Conservation (phyloP, 2,113 vertebrate species). For the Mustelus asterias region DNA sequence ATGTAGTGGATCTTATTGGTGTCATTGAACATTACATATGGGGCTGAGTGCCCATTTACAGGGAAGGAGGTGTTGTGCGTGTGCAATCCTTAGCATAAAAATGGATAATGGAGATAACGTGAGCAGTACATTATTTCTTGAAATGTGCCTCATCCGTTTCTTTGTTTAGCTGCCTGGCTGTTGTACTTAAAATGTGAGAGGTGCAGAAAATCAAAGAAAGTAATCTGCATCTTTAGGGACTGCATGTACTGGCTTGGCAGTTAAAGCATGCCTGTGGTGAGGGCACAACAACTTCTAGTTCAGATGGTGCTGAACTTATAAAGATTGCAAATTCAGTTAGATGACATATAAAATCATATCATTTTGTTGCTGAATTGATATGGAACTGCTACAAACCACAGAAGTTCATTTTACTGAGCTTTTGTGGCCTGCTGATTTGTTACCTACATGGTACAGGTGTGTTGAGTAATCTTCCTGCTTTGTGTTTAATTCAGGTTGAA, state of each 20-base stretch:
- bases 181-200: no score
- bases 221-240: not conserved
- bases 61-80: not conserved
- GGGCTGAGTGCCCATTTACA: not conserved
- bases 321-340: not conserved
- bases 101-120: not conserved
- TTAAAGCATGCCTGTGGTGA: not conserved
- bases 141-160: not conserved
- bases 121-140: not conserved
- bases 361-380: not conserved
- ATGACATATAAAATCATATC: not conserved
- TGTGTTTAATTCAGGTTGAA: not conserved
- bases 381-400: not conserved
- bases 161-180: not conserved
- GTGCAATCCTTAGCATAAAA: not conserved
- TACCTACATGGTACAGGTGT: not conserved
- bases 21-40: not conserved
- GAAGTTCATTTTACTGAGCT: not conserved
- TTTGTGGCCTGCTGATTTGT: not conserved
- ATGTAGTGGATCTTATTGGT: not conserved
- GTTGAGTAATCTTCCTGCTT: not conserved
- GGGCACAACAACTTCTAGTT: not conserved
- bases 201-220: not conserved
- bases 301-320: not conserved
- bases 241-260: not conserved